Percentiles rank a stretch among this genome's conserved stretches.
Evolutionary conservation across 2,797 vertebrate species (phyloP).

Genomic region (Synaphobranchus kaupii): DNA sequence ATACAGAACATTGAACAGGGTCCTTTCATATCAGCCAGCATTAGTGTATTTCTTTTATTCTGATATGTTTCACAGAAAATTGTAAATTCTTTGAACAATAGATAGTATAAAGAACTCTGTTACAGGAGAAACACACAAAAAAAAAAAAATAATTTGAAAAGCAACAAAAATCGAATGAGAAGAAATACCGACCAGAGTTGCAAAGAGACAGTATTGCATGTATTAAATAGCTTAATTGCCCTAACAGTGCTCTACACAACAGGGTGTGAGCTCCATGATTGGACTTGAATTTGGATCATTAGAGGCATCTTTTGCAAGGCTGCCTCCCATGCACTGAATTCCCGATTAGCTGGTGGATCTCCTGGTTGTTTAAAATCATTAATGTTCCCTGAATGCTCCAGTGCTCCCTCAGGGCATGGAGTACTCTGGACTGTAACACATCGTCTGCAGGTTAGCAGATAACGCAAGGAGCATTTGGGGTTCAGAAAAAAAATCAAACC

Average conservation of each 20-base stretch:
- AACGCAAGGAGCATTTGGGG: conserved; percentile 50
- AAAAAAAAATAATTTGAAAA: conserved; percentile 59
- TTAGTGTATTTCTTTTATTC: conserved; percentile 46
- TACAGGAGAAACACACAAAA: conserved; percentile 45
- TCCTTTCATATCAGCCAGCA: conserved; percentile 49
- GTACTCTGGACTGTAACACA: conserved; percentile 67
- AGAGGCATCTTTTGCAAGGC: conserved; percentile 36
- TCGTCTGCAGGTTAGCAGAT: conserved; percentile 58
- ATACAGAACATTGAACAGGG: conserved; percentile 54
- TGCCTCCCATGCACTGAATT: conserved; percentile 33
- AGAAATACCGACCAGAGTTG: conserved; percentile 45
- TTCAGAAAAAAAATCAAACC: conserved; percentile 39
- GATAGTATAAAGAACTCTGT: conserved; percentile 54
- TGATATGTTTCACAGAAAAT: conserved; percentile 47
- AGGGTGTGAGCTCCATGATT: conserved; percentile 37
- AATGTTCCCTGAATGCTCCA: conserved; percentile 61
- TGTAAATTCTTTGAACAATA: conserved; percentile 56
- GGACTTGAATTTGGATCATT: conserved; percentile 47
- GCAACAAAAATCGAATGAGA: conserved; percentile 55
- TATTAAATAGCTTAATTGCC: conserved; percentile 52
- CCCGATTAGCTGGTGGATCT: conserved; percentile 41
- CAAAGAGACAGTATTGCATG: conserved; percentile 41
- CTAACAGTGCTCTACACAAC: conserved; percentile 37
- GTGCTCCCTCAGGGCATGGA: conserved; percentile 57
- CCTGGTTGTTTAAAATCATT: conserved; percentile 56